Evolutionary conservation across 2,797 vertebrate species (phyloP).

Genomic region (Gambelia wislizenii): DNA sequence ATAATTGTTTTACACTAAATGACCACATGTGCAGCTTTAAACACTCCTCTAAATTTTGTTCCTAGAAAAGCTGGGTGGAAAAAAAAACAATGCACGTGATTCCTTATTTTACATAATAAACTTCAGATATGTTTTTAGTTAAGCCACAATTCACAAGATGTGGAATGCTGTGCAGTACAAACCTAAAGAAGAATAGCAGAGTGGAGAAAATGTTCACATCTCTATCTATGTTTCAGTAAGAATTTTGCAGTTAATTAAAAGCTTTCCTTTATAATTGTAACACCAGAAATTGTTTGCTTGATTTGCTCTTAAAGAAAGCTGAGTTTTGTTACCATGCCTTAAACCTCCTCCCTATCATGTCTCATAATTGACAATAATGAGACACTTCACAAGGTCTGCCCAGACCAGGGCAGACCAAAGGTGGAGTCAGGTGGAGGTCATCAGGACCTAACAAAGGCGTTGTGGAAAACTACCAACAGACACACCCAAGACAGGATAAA

Average conservation of each 20-base stretch:
- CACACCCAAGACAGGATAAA: too few species aligned
- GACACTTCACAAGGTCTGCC: too few species aligned
- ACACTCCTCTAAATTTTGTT: too few species aligned
- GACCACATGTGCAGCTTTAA: background rate
- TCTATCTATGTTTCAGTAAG: background rate
- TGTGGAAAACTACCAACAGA: too few species aligned
- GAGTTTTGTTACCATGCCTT: too few species aligned
- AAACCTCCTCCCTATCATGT: too few species aligned
- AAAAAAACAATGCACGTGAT: background rate
- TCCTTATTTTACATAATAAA: background rate
- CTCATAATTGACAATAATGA: too few species aligned
- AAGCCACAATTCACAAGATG: background rate
- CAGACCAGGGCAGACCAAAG: too few species aligned
- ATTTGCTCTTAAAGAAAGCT: background rate
- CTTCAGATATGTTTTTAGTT: background rate
- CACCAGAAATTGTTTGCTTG: background rate
- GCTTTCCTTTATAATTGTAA: background rate
- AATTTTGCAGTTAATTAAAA: background rate
- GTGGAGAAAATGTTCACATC: background rate
- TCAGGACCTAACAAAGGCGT: too few species aligned
- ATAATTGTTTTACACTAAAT: background rate
- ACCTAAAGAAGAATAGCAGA: background rate
- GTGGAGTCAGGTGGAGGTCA: too few species aligned
- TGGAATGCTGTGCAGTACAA: background rate
- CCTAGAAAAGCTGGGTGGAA: background rate